phyloP scores from a whole-genome alignment of 2,888 invertebrate genomes.

The Omphaloscelis lunosa region DNA sequence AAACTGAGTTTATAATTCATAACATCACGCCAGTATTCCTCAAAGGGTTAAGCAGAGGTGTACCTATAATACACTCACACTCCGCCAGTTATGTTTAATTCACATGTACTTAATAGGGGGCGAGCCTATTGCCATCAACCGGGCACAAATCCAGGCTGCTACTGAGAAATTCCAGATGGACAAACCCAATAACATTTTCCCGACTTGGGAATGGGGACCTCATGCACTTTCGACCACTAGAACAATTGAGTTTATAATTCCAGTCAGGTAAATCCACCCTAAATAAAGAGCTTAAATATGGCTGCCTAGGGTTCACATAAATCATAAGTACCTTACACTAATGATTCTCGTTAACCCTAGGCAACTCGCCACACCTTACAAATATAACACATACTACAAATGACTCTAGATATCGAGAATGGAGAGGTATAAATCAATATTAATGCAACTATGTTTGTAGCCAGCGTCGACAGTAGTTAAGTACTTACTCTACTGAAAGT shows the following conservation, averaged over 20 bases:
- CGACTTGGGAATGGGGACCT: too few relatives aligned
- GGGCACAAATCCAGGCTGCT: too few relatives aligned
- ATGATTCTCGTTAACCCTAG: constrained; percentile 57
- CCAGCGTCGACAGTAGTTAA: constrained; percentile 70
- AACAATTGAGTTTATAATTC: background rate
- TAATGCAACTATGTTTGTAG: constrained; percentile 74
- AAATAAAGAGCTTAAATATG: background rate
- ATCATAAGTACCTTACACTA: background rate
- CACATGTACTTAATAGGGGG: too few relatives aligned
- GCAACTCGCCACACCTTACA: constrained; percentile 70
- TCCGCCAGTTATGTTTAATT: too few relatives aligned
- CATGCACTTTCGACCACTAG: too few relatives aligned
- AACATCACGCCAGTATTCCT: too few relatives aligned
- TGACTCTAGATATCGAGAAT: constrained; percentile 74
- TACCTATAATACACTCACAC: too few relatives aligned
- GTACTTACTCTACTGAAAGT: constrained; percentile 45
- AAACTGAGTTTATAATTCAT: too few relatives aligned
- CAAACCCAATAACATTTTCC: too few relatives aligned
- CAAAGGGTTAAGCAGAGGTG: too few relatives aligned
- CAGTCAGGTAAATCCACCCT: background rate
- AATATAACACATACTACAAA: constrained; percentile 78
- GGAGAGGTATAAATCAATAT: constrained; percentile 79
- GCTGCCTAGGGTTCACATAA: background rate
- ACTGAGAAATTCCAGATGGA: too few relatives aligned
- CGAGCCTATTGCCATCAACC: too few relatives aligned